These are phyloP conservation scores for Neotragus pygmaeus DNA, from an alignment of 2,113 vertebrate genomes.

Conservation along the genomic window DNA sequence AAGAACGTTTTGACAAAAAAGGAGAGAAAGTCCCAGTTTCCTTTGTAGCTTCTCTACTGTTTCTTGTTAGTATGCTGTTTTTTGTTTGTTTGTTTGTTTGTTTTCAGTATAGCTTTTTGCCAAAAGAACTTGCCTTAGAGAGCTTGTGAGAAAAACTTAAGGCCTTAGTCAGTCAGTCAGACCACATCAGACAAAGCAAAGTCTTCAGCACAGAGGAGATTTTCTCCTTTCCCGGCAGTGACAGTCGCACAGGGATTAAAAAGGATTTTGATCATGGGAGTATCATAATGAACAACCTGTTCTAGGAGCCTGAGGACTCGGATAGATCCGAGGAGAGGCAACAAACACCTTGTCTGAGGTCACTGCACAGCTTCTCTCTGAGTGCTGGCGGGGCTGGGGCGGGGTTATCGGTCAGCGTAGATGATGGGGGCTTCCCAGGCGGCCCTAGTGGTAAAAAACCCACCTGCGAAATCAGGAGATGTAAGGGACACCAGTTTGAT, in stretches of 20 bases:
- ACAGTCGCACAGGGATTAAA: neutral
- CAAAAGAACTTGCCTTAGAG: neutral
- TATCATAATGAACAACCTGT: neutral
- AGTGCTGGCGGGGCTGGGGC: neutral
- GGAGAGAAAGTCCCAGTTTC: neutral
- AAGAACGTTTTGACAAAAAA: neutral
- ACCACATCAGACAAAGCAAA: conserved; percentile 34
- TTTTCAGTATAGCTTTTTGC: neutral
- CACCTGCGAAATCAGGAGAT: neutral
- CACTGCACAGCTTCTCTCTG: neutral
- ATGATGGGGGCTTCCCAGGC: neutral
- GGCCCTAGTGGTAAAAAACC: neutral
- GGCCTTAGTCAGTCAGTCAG: neutral
- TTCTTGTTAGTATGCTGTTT: neutral
- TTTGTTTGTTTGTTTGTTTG: neutral
- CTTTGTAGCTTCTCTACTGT: neutral
- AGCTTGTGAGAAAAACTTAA: neutral
- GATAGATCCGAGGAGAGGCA: neutral
- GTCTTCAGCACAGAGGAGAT: neutral
- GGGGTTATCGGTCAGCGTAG: neutral
- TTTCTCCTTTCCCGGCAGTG: neutral
- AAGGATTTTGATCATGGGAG: neutral
- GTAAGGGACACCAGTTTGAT: neutral
- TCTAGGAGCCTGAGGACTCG: neutral
- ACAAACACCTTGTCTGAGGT: neutral